phyloP scores from a whole-genome alignment of 2,888 invertebrate genomes.

The Eilema caniola region DNA sequence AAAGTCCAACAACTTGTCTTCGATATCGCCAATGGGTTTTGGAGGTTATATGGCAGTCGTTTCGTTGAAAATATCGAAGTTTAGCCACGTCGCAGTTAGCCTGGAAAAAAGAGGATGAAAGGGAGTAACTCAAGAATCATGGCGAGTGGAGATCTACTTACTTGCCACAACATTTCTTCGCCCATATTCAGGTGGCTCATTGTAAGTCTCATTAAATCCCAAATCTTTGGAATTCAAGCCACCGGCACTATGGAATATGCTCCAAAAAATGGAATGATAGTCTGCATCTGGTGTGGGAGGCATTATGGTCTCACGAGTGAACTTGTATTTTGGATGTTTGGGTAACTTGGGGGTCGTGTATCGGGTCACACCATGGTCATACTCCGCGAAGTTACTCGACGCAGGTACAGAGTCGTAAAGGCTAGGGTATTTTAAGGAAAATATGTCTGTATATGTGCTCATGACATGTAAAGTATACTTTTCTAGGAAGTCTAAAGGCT shows the following conservation, averaged over 20 bases:
- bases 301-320: accelerated
- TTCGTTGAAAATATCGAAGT: too few species aligned
- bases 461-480: not conserved
- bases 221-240: slow-evolving; percentile 2
- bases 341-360: not conserved
- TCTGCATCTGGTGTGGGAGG: not conserved
- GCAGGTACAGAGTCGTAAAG: too few species aligned
- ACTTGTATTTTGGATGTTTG: not conserved
- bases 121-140: too few species aligned
- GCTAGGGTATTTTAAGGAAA: not conserved
- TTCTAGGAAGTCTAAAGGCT: not conserved
- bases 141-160: not conserved
- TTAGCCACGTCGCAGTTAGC: too few species aligned
- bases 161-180: not conserved
- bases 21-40: too few species aligned
- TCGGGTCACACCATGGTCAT: not conserved
- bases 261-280: not conserved
- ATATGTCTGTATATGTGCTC: not conserved
- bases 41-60: too few species aligned
- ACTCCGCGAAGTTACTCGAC: not conserved
- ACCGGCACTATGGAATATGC: not conserved
- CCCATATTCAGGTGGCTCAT: not conserved
- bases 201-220: not conserved
- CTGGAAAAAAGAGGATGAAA: too few species aligned
- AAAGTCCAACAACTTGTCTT: too few species aligned